Evolutionary conservation across 2,797 vertebrate genomes (phyloP).

Genomic region (Poecilia wingei): DNA sequence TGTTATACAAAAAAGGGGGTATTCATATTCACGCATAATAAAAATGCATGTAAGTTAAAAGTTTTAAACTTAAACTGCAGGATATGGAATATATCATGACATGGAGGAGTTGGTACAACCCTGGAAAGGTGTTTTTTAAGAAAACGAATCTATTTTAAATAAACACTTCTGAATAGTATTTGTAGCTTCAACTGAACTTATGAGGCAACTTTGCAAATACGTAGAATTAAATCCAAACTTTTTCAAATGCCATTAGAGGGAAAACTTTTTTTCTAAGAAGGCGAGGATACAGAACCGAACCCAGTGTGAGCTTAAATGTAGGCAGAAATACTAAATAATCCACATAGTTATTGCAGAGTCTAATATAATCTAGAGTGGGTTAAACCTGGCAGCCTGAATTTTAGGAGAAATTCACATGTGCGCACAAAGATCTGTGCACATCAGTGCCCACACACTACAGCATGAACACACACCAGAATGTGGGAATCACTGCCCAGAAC

Average conservation of each 20-base stretch:
- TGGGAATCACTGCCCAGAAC: slow-evolving; percentile 86
- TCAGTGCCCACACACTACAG: slow-evolving; percentile 36
- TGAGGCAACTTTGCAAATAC: not conserved
- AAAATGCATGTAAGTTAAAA: not conserved
- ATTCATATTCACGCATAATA: not conserved
- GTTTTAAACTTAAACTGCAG: not conserved
- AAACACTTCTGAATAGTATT: not conserved
- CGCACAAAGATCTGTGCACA: slow-evolving; percentile 16
- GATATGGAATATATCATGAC: not conserved
- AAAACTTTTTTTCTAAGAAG: not conserved
- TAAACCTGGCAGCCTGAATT: slow-evolving; percentile 51
- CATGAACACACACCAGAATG: slow-evolving; percentile 71
- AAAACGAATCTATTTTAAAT: not conserved
- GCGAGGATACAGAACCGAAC: not conserved
- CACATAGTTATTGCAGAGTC: not conserved
- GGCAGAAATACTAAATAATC: not conserved
- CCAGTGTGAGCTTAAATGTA: slow-evolving; percentile 1
- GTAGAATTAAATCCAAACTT: not conserved
- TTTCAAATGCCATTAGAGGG: not conserved
- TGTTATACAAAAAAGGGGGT: not conserved
- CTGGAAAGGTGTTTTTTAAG: not conserved
- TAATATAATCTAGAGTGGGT: slow-evolving; percentile 44
- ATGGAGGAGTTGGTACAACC: not conserved
- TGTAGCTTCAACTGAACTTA: not conserved
- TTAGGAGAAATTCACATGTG: slow-evolving; percentile 38